A percentile compares a stretch with the other conserved stretches of the same genome.
phyloP scores from a whole-genome alignment of 1,140 invertebrate genomes.

The Sycophila sp. region DNA sequence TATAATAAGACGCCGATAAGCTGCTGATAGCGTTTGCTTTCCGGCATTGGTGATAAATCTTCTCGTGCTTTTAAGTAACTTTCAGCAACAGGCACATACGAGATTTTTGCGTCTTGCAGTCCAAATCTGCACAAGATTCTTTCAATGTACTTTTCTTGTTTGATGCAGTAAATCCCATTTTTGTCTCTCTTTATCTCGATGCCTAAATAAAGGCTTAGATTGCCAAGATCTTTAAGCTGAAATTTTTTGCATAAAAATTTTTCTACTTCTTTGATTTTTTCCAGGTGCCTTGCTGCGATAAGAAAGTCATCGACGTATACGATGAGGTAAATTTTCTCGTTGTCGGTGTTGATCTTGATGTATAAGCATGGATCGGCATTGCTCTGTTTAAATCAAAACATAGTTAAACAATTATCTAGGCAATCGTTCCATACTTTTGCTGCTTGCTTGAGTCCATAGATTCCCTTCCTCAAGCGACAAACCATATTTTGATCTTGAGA shows the following conservation, averaged over 20 bases:
- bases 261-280: neutral
- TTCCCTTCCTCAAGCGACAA: slow-evolving; percentile 9
- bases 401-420: neutral
- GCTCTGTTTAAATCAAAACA: neutral
- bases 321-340: slow-evolving; percentile 18
- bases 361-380: neutral
- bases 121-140: slow-evolving; percentile 47
- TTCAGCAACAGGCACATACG: slow-evolving; percentile 3
- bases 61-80: neutral
- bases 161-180: neutral
- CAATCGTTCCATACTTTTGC: slow-evolving; percentile 14
- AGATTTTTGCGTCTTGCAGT: slow-evolving; percentile 49
- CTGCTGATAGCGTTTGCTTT: slow-evolving; percentile 41
- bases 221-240: slow-evolving; percentile 15
- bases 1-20: slow-evolving; percentile 55
- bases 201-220: neutral
- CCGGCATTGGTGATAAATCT: neutral
- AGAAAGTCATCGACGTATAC: slow-evolving; percentile 13
- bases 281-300: neutral
- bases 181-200: slow-evolving; percentile 35
- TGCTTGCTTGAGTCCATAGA: slow-evolving; percentile 8
- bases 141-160: neutral
- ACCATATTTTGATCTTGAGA: neutral
- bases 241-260: neutral
- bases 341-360: slow-evolving; percentile 13